Evolutionary conservation across 1,140 invertebrate genomes (phyloP), one percentile per base, ranked within the genome.

Genomic region (Danaus plexippus): DNA sequence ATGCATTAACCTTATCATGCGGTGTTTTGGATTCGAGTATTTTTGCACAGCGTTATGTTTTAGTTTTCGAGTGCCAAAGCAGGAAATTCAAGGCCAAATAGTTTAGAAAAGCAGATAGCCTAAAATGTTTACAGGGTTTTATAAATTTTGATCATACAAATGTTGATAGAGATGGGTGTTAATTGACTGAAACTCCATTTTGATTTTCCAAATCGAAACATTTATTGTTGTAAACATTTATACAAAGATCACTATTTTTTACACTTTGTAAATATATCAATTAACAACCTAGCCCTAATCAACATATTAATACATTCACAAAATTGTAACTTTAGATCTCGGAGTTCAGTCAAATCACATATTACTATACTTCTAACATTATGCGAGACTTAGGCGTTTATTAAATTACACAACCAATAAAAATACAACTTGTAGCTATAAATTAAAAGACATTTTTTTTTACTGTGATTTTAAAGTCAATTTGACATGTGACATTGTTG

Each of bases 111-210:
- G 79, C 77, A 51, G 53, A 45, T 64, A 69, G 50, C 64, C 66
- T 68, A 72, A 32, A 62, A 71, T 54, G 54, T 56, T 59, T 58
- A 58, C 50, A 58, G 61, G 52, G 55, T 45, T 57, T 52, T 43
- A 49, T 11, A 57, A 56, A 58, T 61, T 56, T 52, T 52, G 4
- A 52, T 32, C 46, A 40, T 53, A 53, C 43, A 50, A 63, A 49
- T 75, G 73, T 77, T 80, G 75, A 80, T 75, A 85, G 78, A 85
- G 75, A 80, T 85, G 81, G 83, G 83, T 86, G 83, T 85, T 86
- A 86, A 86, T 85, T 86, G 83, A 86, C 83, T 86, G 81, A 86
- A 86, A 86, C 83, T 85, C 81, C 83, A 86, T 77, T 71, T 77
- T 74, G 67, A 71, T 75, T 78, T 79, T 84, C 73, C 68, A 75